Percentiles rank a stretch among this genome's conserved stretches.
phyloP scores from a whole-genome alignment of 1,140 invertebrate species.

The Schlechtendalia chinensis region DNA sequence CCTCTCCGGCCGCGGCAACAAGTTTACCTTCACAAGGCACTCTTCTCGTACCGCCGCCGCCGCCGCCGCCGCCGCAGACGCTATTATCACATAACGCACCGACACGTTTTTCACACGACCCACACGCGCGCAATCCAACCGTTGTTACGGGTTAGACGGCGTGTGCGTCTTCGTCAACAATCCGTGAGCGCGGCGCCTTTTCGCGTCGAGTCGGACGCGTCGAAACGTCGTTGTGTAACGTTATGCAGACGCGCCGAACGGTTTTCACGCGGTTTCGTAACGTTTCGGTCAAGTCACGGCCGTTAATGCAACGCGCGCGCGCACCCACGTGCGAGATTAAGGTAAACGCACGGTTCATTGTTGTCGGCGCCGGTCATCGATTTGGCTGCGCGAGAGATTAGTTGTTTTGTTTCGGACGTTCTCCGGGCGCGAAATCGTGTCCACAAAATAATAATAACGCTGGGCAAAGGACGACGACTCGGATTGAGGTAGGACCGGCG shows the following conservation, averaged over 20 bases:
- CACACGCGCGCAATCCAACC: background rate
- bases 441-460: conserved; percentile 5
- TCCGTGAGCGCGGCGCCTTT: background rate
- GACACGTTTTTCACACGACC: conserved; percentile 31
- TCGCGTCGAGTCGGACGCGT: too few species aligned
- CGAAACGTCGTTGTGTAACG: too few species aligned
- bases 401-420: conserved; percentile 2
- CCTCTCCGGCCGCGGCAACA: background rate
- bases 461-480: background rate
- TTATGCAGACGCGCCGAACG: background rate
- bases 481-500: background rate
- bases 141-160: background rate
- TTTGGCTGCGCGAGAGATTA: background rate
- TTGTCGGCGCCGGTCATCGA: background rate
- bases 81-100: conserved; percentile 34
- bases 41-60: background rate
- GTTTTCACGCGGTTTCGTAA: background rate
- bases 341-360: background rate
- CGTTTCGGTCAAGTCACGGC: conserved; percentile 34
- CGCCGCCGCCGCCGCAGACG: background rate
- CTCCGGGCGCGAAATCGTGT: background rate
- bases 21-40: conserved; percentile 49
- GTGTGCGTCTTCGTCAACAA: background rate
- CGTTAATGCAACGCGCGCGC: background rate
- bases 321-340: background rate